Conservation (phyloP, 1,140 invertebrate species). For the Apis dorsata region DNA sequence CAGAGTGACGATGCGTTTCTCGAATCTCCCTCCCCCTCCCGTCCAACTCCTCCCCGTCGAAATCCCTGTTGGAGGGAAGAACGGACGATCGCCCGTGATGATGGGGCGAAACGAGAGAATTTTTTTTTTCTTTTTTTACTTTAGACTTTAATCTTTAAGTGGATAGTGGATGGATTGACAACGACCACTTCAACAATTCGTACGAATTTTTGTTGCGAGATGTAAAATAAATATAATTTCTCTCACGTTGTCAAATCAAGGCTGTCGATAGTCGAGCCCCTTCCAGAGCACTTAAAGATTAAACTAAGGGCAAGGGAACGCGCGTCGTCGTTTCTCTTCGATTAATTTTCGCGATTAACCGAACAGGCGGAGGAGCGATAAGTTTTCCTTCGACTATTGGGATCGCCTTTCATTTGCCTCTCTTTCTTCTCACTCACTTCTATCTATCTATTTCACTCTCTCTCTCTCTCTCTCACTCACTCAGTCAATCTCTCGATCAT, state of each 20-base stretch:
- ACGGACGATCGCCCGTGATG: background rate
- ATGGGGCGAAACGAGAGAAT: too few relatives aligned
- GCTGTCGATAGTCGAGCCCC: background rate
- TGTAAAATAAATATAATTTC: constrained; percentile 26
- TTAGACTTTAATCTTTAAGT: background rate
- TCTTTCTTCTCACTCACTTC: background rate
- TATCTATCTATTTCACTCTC: background rate
- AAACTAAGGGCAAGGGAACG: background rate
- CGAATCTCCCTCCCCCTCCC: background rate
- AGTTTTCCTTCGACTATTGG: constrained; percentile 37
- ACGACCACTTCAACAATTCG: background rate
- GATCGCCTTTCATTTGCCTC: background rate
- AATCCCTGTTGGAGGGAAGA: background rate
- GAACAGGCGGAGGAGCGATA: constrained; percentile 1
- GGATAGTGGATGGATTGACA: too few relatives aligned
- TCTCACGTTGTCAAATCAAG: background rate
- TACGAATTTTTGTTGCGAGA: constrained; percentile 6
- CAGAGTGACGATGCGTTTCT: background rate
- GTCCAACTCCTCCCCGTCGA: too few relatives aligned
- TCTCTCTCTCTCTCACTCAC: background rate
- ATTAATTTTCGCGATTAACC: background rate
- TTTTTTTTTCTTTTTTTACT: too few relatives aligned
- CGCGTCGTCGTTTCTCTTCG: background rate
- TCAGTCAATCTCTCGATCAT: background rate
- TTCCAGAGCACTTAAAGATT: constrained; percentile 15